These are phyloP conservation scores for Venustaconcha ellipsiformis DNA, from an alignment of 1,140 invertebrate species.

Conservation along the genomic window DNA sequence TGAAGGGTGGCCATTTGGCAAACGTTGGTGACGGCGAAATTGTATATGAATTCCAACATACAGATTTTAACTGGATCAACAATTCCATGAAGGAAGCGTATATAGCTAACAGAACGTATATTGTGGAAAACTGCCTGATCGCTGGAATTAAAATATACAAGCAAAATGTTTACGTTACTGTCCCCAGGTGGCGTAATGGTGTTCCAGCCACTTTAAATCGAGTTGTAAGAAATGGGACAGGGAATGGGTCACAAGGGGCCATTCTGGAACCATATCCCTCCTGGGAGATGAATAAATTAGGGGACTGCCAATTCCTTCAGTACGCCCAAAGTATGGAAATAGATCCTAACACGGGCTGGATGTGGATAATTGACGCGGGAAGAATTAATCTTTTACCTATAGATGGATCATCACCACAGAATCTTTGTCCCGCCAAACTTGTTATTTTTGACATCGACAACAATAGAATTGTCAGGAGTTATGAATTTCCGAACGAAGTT, in stretches of 20 bases:
- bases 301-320: conserved; percentile 43
- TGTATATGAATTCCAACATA: conserved; percentile 13
- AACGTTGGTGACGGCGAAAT: background rate
- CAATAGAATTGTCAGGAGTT: conserved; percentile 10
- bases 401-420: background rate
- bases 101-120: conserved; percentile 1
- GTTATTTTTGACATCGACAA: conserved; percentile 35
- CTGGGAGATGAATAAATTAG: conserved; percentile 43
- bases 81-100: conserved; percentile 7
- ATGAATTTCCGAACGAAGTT: conserved; percentile 35
- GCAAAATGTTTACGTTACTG: conserved; percentile 38
- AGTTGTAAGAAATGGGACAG: conserved; percentile 8
- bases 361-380: conserved; percentile 51
- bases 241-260: background rate
- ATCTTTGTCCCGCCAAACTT: conserved; percentile 46
- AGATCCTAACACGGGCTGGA: conserved; percentile 48
- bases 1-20: background rate
- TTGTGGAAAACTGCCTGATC: conserved; percentile 33
- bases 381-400: conserved; percentile 19
- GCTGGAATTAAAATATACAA: conserved; percentile 40
- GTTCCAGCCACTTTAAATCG: conserved; percentile 40
- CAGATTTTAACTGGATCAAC: conserved; percentile 23
- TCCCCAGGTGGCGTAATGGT: conserved; percentile 45
- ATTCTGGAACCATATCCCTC: conserved; percentile 40
- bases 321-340: conserved; percentile 55